Evolutionary conservation across 2,113 vertebrate genomes (phyloP).

Genomic region (Sinocyclocheilus anshuiensis): DNA sequence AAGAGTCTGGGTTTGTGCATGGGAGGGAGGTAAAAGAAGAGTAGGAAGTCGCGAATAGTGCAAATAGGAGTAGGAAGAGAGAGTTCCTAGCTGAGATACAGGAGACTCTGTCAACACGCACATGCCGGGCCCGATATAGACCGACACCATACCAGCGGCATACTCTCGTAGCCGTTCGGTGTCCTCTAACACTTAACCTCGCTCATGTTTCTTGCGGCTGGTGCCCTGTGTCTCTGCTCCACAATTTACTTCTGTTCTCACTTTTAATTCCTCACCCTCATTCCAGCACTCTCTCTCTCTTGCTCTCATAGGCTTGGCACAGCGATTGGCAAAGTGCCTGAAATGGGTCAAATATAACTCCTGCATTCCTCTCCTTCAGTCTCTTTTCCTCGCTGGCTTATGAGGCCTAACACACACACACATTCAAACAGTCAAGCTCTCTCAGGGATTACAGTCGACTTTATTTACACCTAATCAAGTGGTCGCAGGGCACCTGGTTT

Average conservation of each 20-base stretch:
- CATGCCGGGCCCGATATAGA: slow-evolving; percentile 68
- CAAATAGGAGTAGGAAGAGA: slow-evolving; percentile 73
- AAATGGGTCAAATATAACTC: slow-evolving; percentile 72
- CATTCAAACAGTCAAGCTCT: slow-evolving; percentile 25
- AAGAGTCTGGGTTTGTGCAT: slow-evolving; percentile 37
- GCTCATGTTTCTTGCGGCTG: slow-evolving; percentile 47
- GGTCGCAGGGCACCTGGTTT: slow-evolving; percentile 45
- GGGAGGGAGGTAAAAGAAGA: slow-evolving; percentile 31
- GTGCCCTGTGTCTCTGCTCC: slow-evolving; percentile 41
- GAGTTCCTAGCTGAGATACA: slow-evolving; percentile 70
- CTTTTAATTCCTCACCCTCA: slow-evolving; percentile 28
- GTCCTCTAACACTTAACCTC: slow-evolving; percentile 53
- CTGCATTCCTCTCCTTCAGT: slow-evolving; percentile 61
- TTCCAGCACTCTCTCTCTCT: slow-evolving; percentile 41
- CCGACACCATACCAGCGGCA: slow-evolving; percentile 64
- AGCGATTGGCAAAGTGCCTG: slow-evolving; percentile 61
- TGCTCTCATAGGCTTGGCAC: slow-evolving; percentile 56
- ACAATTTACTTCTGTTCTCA: slow-evolving; percentile 48
- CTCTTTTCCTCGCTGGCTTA: slow-evolving; percentile 49
- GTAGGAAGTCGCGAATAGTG: slow-evolving; percentile 65
- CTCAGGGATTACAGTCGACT: slow-evolving; percentile 47
- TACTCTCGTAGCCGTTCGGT: slow-evolving; percentile 44
- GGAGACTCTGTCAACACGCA: slow-evolving; percentile 67
- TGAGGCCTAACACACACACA: slow-evolving; percentile 5
- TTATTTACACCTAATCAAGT: slow-evolving; percentile 56